A percentile compares a stretch with the other conserved stretches of the same genome.
Evolutionary conservation across 1,140 invertebrate species (phyloP).

Genomic region (Cheumatopsyche charites): DNA sequence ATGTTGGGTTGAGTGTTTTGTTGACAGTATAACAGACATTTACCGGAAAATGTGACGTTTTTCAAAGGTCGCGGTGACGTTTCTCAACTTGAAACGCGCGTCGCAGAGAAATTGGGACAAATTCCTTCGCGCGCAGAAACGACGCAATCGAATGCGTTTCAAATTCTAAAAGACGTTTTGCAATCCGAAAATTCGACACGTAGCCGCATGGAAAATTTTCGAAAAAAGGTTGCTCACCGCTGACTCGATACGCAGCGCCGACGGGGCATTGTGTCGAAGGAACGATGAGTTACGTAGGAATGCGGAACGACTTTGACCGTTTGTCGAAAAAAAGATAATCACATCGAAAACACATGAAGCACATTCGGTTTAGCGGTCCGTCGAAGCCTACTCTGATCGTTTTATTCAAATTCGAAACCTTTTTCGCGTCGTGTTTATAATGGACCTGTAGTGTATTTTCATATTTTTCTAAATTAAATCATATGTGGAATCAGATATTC

Average conservation of each 20-base stretch:
- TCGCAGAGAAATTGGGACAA: conserved; percentile 19
- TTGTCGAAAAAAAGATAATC: conserved; percentile 36
- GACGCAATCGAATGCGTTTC: conserved; percentile 3
- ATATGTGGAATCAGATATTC: too few species aligned
- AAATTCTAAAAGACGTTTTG: not conserved
- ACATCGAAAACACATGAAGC: conserved; percentile 29
- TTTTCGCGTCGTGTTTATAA: too few species aligned
- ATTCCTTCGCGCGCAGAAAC: conserved; percentile 16
- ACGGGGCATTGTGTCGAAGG: conserved; percentile 31
- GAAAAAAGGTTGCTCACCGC: conserved; percentile 29
- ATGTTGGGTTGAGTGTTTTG: too few species aligned
- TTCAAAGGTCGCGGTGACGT: conserved; percentile 13
- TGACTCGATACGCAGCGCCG: conserved; percentile 21
- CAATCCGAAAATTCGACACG: not conserved
- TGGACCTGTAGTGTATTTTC: too few species aligned
- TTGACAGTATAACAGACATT: too few species aligned
- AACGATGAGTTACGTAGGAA: conserved; percentile 35
- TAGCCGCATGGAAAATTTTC: not conserved
- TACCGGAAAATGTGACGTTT: not conserved
- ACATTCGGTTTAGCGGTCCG: not conserved
- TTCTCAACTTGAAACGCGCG: conserved; percentile 7
- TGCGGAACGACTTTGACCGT: conserved; percentile 39
- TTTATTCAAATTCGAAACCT: too few species aligned
- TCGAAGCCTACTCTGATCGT: too few species aligned
- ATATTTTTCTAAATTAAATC: too few species aligned